phyloP scores from a whole-genome alignment of 2,113 vertebrate genomes.

The Rattus rattus region DNA sequence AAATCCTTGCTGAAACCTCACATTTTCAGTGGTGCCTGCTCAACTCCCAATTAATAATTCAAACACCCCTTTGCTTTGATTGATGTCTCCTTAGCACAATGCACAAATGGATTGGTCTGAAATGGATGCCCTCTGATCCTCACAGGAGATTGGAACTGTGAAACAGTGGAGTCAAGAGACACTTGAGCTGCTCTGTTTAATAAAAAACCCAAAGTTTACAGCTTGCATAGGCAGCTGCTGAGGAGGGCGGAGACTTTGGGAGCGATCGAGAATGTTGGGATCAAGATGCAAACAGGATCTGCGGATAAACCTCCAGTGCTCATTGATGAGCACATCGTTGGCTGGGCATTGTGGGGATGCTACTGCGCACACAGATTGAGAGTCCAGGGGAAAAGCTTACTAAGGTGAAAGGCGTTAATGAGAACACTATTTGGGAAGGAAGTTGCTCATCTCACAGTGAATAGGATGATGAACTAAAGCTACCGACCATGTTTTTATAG shows the following conservation, averaged over 20 bases:
- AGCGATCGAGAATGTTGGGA: neutral
- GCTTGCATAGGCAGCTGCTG: neutral
- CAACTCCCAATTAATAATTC: neutral
- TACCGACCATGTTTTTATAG: neutral
- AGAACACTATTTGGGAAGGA: neutral
- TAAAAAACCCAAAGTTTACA: neutral
- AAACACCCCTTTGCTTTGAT: neutral
- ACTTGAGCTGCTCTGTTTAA: neutral
- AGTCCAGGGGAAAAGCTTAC: neutral
- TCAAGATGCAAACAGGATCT: neutral
- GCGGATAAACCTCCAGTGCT: neutral
- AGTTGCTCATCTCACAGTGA: neutral
- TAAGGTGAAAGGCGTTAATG: neutral
- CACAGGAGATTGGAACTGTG: neutral
- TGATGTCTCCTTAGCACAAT: neutral
- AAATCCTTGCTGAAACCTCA: neutral
- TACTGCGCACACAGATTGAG: neutral
- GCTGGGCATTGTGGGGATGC: neutral
- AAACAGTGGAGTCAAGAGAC: neutral
- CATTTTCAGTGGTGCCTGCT: neutral
- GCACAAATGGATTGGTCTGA: neutral
- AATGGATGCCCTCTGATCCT: neutral
- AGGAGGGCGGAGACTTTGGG: neutral
- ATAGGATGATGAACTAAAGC: neutral
- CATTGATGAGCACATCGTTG: neutral